Evolutionary conservation across 2,888 invertebrate genomes (phyloP).

Genomic region (Drosophila kanekoi): DNA sequence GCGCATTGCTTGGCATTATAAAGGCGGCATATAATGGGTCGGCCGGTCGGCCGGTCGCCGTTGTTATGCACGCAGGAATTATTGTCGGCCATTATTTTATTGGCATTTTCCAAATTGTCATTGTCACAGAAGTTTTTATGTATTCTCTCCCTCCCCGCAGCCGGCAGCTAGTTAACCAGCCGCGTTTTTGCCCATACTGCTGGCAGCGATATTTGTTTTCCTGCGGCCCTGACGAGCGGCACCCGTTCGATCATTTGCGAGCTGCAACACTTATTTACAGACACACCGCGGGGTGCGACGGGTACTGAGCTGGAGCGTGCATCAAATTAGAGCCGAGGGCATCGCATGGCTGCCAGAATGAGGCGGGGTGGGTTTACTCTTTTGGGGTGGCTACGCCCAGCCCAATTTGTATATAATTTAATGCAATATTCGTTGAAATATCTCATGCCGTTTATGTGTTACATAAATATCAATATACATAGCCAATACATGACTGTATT

Average conservation of each 20-base stretch:
- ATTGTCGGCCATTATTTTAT: conserved; percentile 81
- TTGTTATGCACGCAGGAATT: conserved; percentile 40
- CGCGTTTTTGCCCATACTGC: conserved; percentile 7
- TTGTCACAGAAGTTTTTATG: conserved; percentile 52
- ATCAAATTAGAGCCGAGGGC: conserved; percentile 53
- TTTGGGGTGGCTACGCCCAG: conserved; percentile 57
- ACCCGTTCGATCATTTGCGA: conserved; percentile 65
- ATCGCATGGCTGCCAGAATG: conserved; percentile 21
- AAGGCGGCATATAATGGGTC: conserved; percentile 7
- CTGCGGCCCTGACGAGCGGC: conserved; percentile 24
- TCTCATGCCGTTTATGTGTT: conserved; percentile 40
- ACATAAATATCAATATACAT: conserved; percentile 25
- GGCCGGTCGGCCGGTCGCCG: conserved; percentile 1
- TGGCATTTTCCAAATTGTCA: conserved; percentile 67
- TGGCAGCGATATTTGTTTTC: conserved; percentile 29
- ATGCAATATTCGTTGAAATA: conserved; percentile 60
- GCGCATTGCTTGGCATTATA: conserved; percentile 39
- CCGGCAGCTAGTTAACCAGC: conserved; percentile 17
- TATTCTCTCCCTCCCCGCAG: conserved; percentile 1
- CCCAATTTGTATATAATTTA: conserved; percentile 74
- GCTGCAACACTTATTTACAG: conserved; percentile 44
- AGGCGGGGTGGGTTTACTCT: conserved; percentile 52
- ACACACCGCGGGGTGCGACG: conserved; percentile 40
- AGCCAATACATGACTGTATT: background rate
- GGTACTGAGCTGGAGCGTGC: conserved; percentile 33